phyloP scores from a whole-genome alignment of 2,113 vertebrate species.

The Pantherophis guttatus region DNA sequence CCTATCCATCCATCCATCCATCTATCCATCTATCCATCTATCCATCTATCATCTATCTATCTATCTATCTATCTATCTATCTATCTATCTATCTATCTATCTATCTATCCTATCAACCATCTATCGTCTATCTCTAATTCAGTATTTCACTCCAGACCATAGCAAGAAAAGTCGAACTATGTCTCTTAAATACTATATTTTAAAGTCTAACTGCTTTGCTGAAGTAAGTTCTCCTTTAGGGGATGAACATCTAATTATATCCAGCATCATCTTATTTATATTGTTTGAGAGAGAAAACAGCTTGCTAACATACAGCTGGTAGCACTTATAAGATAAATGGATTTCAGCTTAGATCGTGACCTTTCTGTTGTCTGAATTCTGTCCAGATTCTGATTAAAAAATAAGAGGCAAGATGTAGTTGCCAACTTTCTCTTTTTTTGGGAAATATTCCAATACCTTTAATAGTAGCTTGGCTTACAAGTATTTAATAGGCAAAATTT shows the following conservation, averaged over 20 bases:
- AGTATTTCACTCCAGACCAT: constrained; percentile 56
- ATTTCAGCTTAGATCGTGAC: constrained; percentile 2
- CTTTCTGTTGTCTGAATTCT: constrained; percentile 10
- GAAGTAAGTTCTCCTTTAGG: constrained; percentile 25
- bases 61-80: neutral
- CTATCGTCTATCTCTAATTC: neutral
- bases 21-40: too few species aligned
- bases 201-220: constrained; percentile 35
- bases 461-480: neutral
- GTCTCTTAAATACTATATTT: constrained; percentile 43
- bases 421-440: neutral
- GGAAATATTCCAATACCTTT: neutral
- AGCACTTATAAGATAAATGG: constrained; percentile 12
- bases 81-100: neutral
- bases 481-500: neutral
- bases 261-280: constrained; percentile 11
- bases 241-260: constrained; percentile 32
- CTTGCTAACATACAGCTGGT: neutral
- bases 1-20: too few species aligned
- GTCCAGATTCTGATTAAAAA: constrained; percentile 4
- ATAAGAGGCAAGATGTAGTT: neutral
- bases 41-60: neutral
- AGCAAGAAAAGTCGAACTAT: constrained; percentile 34
- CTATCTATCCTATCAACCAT: neutral
- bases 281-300: neutral